Evolutionary conservation across 2,113 vertebrate species (phyloP).

Genomic region (Scatophagus argus): DNA sequence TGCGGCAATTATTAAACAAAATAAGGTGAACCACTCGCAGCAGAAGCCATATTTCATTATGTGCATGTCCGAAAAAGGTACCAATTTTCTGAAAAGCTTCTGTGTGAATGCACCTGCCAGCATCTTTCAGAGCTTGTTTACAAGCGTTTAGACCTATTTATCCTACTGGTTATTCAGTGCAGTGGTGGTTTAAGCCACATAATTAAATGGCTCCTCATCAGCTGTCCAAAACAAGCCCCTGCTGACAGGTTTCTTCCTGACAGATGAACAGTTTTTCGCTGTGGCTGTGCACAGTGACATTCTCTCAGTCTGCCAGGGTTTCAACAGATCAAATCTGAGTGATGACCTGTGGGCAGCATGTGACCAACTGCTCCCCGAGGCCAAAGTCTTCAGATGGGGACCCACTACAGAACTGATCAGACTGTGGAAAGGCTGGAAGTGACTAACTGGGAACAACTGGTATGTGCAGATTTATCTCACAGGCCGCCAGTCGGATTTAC

Average conservation of each 20-base stretch:
- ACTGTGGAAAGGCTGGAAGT: slow-evolving; percentile 33
- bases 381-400: slow-evolving; percentile 8
- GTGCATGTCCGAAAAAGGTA: neutral
- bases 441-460: slow-evolving; percentile 24
- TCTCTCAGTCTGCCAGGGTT: neutral
- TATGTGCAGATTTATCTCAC: slow-evolving; percentile 9
- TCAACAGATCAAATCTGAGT: slow-evolving; percentile 12
- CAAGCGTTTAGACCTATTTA: neutral
- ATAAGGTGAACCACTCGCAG: neutral
- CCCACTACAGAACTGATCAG: neutral
- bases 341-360: neutral
- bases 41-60: neutral
- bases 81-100: neutral
- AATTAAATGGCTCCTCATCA: slow-evolving; percentile 11
- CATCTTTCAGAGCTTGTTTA: slow-evolving; percentile 4
- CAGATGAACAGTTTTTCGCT: neutral
- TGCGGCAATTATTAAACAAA: neutral
- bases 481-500: neutral
- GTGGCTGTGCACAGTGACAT: neutral
- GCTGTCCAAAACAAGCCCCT: neutral
- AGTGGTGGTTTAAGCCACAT: neutral
- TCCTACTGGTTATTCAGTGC: neutral
- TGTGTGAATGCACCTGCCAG: neutral
- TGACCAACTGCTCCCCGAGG: slow-evolving; percentile 8
- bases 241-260: neutral